These are phyloP conservation scores for Xiphophorus maculatus DNA, from an alignment of 2,113 vertebrate genomes.

Conservation along the genomic window DNA sequence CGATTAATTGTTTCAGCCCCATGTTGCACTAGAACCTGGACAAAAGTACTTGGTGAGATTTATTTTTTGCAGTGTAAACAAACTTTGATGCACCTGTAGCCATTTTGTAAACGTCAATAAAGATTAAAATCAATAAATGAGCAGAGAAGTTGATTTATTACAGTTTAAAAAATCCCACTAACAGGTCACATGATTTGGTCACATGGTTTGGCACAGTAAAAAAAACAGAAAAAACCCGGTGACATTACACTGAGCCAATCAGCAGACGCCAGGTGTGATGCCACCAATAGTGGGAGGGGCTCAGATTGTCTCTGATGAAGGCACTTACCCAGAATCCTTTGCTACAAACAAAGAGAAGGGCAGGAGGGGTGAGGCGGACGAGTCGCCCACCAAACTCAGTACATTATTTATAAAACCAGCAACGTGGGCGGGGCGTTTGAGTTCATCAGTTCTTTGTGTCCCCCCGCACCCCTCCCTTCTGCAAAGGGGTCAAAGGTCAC, in stretches of 20 bases:
- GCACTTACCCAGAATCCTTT: slow-evolving; percentile 72
- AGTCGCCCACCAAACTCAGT: not conserved
- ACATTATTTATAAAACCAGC: slow-evolving; percentile 28
- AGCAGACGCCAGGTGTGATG: slow-evolving; percentile 36
- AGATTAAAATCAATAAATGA: slow-evolving; percentile 12
- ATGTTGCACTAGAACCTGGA: no score
- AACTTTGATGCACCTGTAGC: not conserved
- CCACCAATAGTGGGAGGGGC: slow-evolving; percentile 31
- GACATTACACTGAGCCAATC: slow-evolving; percentile 49
- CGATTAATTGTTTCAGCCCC: no score
- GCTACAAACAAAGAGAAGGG: slow-evolving; percentile 24
- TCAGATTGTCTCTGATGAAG: slow-evolving; percentile 69
- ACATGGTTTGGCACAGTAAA: slow-evolving; percentile 66
- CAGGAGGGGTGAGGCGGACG: not conserved
- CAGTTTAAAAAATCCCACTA: slow-evolving; percentile 54
- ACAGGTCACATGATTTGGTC: slow-evolving; percentile 52
- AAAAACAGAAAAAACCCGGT: slow-evolving; percentile 9
- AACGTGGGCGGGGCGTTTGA: slow-evolving; percentile 20
- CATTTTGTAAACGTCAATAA: slow-evolving; percentile 22
- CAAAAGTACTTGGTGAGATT: no score
- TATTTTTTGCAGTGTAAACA: not conserved
- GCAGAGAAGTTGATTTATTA: slow-evolving; percentile 71
- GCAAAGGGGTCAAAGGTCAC: slow-evolving; percentile 67
- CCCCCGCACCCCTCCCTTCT: not conserved
- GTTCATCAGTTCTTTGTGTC: slow-evolving; percentile 46